Conservation (phyloP, 2,888 invertebrate species). For the Agrypnus murinus region DNA sequence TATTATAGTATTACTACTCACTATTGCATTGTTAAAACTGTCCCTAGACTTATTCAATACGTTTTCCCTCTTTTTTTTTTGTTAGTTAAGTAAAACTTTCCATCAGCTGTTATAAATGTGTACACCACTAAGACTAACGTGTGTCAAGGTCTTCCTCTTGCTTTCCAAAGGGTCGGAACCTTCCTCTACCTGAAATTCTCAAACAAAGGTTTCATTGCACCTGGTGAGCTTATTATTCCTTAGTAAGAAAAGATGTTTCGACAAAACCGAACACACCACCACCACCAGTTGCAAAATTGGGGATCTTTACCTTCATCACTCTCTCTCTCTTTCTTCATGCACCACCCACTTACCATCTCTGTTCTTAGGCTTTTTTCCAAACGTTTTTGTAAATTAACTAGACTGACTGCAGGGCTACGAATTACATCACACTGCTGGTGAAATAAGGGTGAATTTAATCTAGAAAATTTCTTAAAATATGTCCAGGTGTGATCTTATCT, state of each 20-base stretch:
- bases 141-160: neutral
- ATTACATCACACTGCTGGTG: neutral
- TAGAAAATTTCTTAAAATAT: slow-evolving; percentile 16
- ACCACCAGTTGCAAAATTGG: slow-evolving; percentile 28
- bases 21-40: too few relatives aligned
- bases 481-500: slow-evolving; percentile 35
- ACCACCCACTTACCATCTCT: neutral
- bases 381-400: slow-evolving; percentile 11
- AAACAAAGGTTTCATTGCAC: slow-evolving; percentile 21
- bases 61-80: too few relatives aligned
- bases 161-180: slow-evolving; percentile 6
- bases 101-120: too few relatives aligned
- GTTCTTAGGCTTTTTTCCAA: neutral
- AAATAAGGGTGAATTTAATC: slow-evolving; percentile 16
- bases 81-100: too few relatives aligned
- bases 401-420: neutral
- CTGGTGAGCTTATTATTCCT: slow-evolving; percentile 22
- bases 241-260: slow-evolving; percentile 9
- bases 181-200: slow-evolving; percentile 25
- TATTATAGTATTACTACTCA: too few relatives aligned
- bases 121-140: too few relatives aligned
- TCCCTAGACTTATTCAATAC: too few relatives aligned
- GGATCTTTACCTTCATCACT: neutral
- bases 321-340: neutral
- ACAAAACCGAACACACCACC: slow-evolving; percentile 16